Conservation (phyloP, 2,888 invertebrate species). For the Monoplex corrugatus region DNA sequence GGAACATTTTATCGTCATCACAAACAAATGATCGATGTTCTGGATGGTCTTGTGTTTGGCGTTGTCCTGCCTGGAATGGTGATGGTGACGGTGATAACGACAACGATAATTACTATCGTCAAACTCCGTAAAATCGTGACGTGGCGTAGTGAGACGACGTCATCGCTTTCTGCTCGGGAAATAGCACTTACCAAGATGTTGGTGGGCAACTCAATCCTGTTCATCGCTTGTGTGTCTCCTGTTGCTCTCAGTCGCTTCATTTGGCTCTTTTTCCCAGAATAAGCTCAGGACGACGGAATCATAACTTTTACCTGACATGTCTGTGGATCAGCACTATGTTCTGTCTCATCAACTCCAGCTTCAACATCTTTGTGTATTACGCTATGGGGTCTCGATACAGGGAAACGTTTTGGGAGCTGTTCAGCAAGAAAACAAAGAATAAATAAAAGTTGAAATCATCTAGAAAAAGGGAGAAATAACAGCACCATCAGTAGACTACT, state of each 20-base stretch:
- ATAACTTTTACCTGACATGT: slow-evolving; percentile 2
- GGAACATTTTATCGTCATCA: not conserved
- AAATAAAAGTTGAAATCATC: no score
- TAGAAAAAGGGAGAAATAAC: no score
- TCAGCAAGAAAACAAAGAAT: not conserved
- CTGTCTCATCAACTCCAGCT: not conserved
- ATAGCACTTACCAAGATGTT: slow-evolving; percentile 35
- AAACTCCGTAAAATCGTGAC: not conserved
- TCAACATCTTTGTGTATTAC: slow-evolving; percentile 33
- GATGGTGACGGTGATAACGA: not conserved
- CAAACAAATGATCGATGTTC: not conserved
- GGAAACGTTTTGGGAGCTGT: not conserved
- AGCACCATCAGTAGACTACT: no score
- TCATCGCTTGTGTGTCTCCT: slow-evolving; percentile 2
- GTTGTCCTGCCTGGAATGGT: not conserved
- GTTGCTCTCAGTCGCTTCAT: not conserved
- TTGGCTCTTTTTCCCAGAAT: slow-evolving; percentile 15
- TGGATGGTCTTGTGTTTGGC: slow-evolving; percentile 14
- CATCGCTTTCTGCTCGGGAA: not conserved
- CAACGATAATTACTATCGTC: not conserved
- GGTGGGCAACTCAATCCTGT: not conserved
- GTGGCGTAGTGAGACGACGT: not conserved
- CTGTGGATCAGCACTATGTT: slow-evolving; percentile 7
- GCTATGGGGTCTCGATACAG: slow-evolving; percentile 1
- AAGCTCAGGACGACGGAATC: not conserved